Evolutionary conservation across 2,888 invertebrate species (phyloP), one percentile per base, ranked within the genome.

Genomic region (Lycia hirtaria): DNA sequence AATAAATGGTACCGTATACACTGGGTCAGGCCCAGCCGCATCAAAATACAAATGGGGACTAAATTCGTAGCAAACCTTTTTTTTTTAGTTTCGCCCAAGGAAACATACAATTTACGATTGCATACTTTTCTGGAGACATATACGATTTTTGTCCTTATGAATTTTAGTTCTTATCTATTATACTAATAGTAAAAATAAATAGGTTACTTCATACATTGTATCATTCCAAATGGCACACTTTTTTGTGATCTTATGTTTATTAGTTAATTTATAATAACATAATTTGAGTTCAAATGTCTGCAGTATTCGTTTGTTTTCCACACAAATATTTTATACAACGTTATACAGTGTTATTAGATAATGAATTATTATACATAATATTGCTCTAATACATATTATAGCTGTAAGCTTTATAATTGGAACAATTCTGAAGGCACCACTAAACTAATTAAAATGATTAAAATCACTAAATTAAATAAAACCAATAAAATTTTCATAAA

Each of bases 261-360:
- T 38, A 40, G 14, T 7, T 41, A 17, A 41, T 26, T 40, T 40
- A 40, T 14, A 26, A 24, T 35, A 24, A 47, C 9, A 2, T 30
- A 44, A 28, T 44, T 30, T 63, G 53, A 66, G 65, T 72, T 69
- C 54, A 72, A 68, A 61, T 45, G 51, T 59, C 62, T 57, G 38
- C 73, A 78, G 77, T 75, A 76, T 76, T 75, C 67, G 45, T 60
- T 65, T 69, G 61, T 60, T 61, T 61, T 62, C 58, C 56, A 60
- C 47, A 60, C 26, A 58, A 56, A 68, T 64, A 67, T 68, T 72
- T 68, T 68, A 61, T 49, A 49, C 24, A 24, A 58, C 71, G 73
- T 73, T 77, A 68, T 38, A 40, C 32, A 15, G 47, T 55, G 26
- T 65, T 65, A 56, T 56, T 60, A 53, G 49, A 51, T 61, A 51